Percentiles rank a stretch among this genome's conserved stretches.
Evolutionary conservation across 2,888 invertebrate species (phyloP).

Genomic region (Chymomyza amoena): DNA sequence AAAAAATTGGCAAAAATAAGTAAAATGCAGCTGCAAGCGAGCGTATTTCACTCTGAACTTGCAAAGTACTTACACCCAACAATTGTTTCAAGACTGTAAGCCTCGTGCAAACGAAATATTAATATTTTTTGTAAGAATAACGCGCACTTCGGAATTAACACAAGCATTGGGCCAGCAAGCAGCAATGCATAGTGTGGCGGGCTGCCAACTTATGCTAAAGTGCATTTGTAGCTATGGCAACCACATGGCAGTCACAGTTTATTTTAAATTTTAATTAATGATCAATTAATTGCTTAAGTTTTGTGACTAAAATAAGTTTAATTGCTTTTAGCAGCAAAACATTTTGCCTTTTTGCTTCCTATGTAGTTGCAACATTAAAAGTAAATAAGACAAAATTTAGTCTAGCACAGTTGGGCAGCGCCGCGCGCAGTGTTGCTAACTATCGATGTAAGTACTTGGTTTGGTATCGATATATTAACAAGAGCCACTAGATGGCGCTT

Average conservation of each 20-base stretch:
- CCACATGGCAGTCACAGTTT: not conserved
- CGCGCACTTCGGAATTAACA: not conserved
- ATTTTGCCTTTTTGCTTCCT: no score
- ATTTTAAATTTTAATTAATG: not conserved
- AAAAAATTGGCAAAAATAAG: not conserved
- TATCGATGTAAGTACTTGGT: no score
- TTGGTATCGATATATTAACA: no score
- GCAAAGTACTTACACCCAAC: not conserved
- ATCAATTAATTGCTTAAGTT: no score
- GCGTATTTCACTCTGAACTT: not conserved
- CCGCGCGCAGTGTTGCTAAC: no score
- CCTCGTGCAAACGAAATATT: not conserved
- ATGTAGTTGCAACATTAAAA: no score
- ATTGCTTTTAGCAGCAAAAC: no score
- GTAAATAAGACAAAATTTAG: no score
- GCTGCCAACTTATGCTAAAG: not conserved
- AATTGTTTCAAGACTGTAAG: not conserved
- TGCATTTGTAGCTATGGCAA: not conserved
- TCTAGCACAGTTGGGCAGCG: no score
- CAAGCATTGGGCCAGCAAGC: not conserved
- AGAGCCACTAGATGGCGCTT: not conserved
- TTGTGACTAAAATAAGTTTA: no score
- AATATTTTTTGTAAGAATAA: not conserved
- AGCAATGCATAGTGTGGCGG: not conserved
- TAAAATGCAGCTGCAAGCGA: not conserved